Percentiles rank a stretch among this genome's conserved stretches.
Conservation (phyloP, 2,888 invertebrate species). For the Ptychoptera albimana region DNA sequence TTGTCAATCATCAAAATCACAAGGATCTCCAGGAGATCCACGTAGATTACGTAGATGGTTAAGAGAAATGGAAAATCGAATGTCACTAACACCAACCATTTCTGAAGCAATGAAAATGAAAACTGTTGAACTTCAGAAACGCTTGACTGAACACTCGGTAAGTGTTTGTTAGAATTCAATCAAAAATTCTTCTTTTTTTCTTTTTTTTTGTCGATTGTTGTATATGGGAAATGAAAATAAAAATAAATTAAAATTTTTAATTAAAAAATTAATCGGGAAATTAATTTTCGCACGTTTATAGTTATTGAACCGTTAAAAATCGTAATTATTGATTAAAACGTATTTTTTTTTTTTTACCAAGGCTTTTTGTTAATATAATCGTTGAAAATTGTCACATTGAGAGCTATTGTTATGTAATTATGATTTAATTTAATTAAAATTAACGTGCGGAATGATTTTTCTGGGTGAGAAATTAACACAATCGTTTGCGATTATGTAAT, state of each 20-base stretch:
- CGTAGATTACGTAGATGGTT: slow-evolving; percentile 65
- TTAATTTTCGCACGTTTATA: too few relatives aligned
- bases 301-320: too few relatives aligned
- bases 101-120: slow-evolving; percentile 53
- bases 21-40: slow-evolving; percentile 25
- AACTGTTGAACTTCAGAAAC: slow-evolving; percentile 57
- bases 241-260: background rate
- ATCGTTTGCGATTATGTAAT: too few relatives aligned
- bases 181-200: too few relatives aligned
- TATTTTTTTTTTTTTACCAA: too few relatives aligned
- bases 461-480: too few relatives aligned
- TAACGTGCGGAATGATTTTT: too few relatives aligned
- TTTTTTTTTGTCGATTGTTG: background rate
- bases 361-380: too few relatives aligned
- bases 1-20: slow-evolving; percentile 19
- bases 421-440: too few relatives aligned
- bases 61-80: slow-evolving; percentile 65
- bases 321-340: too few relatives aligned
- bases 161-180: slow-evolving; percentile 21
- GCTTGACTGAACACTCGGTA: slow-evolving; percentile 73
- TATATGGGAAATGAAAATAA: background rate
- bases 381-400: too few relatives aligned
- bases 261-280: background rate
- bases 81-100: slow-evolving; percentile 52
- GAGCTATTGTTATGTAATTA: too few relatives aligned